Evolutionary conservation across 2,113 vertebrate species (phyloP), one percentile per base, ranked within the genome.

Genomic region (Anhinga anhinga): DNA sequence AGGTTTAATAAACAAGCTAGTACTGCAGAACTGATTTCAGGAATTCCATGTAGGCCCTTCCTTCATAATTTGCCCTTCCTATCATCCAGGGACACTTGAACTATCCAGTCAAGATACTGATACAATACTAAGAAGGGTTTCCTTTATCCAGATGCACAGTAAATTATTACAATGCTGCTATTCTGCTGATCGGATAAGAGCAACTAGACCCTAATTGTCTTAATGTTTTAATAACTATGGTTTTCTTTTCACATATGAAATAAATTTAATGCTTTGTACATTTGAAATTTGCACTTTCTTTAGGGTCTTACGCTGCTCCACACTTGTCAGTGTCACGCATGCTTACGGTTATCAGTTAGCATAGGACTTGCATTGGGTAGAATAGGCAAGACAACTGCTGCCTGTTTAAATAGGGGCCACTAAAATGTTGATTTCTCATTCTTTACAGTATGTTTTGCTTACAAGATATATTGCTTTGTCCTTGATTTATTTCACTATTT

Each of bases 321-420:
- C 2, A 0, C 19, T 67, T 66, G 26, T 49, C 40, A 53, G 14
- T 36, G 11, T 74, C 50, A n/a, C 0, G 2, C 50, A 49, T 1
- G 3, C 20, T 36, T 77, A 36, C 1, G 2, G 38, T 82, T 71
- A 42, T 74, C 15, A 16, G 5, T 30, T 36, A 80, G 15, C 7
- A 32, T 74, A 42, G 42, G 25, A 5, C 10, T 63, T 50, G 12
- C 19, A 9, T n/a, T 50, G 52, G 4, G n/a, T 72, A 7, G 26
- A n/a, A 53, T 40, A 67, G 10, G 2, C 21, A 59, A 50, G 17
- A 27, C 65, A n/a, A n/a, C n/a, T 69, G 17, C 45, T 87, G 25
- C 26, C 21, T 34, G 1, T 67, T 83, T 76, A 82, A 59, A 42
- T 11, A 42, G 8, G 7, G 21, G 17, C 25, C 40, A 45, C 10